These are phyloP conservation scores for Dicroscelio sp. DNA, from an alignment of 2,888 invertebrate genomes.

Conservation along the genomic window DNA sequence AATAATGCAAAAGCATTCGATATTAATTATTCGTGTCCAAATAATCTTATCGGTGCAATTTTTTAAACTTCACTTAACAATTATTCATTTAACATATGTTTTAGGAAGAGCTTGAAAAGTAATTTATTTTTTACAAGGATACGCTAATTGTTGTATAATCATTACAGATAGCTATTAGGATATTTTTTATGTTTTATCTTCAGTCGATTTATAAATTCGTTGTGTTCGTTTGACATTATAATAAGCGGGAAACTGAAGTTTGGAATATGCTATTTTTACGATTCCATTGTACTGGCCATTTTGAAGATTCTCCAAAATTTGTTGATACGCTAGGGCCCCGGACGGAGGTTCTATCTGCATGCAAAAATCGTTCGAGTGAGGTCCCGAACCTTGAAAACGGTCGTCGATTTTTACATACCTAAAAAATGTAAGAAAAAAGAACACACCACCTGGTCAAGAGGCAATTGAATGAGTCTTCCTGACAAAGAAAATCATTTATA, in stretches of 20 bases:
- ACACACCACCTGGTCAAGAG: slow-evolving; percentile 35
- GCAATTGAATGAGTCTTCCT: slow-evolving; percentile 40
- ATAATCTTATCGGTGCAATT: slow-evolving; percentile 35
- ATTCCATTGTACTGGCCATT: too few species aligned
- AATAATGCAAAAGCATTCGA: slow-evolving; percentile 16
- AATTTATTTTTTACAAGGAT: too few species aligned
- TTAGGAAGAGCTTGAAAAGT: neutral
- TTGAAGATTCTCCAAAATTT: slow-evolving; percentile 42
- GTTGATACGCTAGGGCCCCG: slow-evolving; percentile 13
- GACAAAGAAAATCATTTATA: slow-evolving; percentile 54
- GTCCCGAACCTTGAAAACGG: slow-evolving; percentile 71
- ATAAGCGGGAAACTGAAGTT: too few species aligned
- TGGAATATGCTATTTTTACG: too few species aligned
- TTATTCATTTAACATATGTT: slow-evolving; percentile 7
- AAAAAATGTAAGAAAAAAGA: slow-evolving; percentile 56
- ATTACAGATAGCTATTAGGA: too few species aligned
- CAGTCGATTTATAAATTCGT: too few species aligned
- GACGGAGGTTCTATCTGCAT: slow-evolving; percentile 57
- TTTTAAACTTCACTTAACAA: slow-evolving; percentile 3
- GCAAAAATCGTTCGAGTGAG: slow-evolving; percentile 70
- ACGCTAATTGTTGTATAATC: too few species aligned
- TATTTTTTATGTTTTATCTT: too few species aligned
- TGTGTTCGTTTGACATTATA: neutral
- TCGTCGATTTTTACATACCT: slow-evolving; percentile 66
- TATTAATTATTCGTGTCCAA: slow-evolving; percentile 44